Percentiles rank a stretch among this genome's conserved stretches.
Conservation (phyloP, 2,113 vertebrate species). For the Rallus limicola region DNA sequence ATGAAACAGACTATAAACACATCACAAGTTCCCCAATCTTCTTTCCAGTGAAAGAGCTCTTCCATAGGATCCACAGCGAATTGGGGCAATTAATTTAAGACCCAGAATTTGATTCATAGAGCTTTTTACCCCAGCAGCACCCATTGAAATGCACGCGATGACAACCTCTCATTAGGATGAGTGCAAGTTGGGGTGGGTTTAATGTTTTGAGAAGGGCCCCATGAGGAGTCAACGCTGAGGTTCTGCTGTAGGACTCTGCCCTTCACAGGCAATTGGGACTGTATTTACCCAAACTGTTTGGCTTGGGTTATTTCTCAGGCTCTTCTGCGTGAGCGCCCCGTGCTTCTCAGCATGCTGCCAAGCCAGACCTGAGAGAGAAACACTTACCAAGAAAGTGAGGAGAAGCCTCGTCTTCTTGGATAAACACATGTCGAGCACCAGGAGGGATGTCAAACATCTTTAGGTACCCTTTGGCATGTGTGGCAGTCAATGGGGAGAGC, state of each 20-base stretch:
- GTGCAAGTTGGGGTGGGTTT: neutral
- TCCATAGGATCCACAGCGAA: too few species aligned
- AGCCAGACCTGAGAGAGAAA: slow-evolving; percentile 33
- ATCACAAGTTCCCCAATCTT: neutral
- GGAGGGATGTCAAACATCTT: slow-evolving; percentile 99
- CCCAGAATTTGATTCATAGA: neutral
- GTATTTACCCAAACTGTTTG: rapidly evolving
- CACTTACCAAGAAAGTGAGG: slow-evolving; percentile 99
- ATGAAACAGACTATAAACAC: neutral
- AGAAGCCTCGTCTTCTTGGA: slow-evolving; percentile 97
- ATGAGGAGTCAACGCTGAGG: neutral
- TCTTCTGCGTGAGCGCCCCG: neutral
- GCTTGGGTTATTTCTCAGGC: neutral
- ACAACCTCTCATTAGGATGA: neutral
- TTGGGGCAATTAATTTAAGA: too few species aligned
- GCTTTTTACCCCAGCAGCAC: neutral
- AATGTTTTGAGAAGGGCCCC: neutral
- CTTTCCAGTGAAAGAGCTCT: neutral
- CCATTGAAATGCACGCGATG: neutral
- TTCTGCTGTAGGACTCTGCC: neutral
- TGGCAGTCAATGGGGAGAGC: slow-evolving; percentile 64
- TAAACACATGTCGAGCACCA: slow-evolving; percentile 94
- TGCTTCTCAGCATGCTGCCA: neutral
- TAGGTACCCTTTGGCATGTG: slow-evolving; percentile 91
- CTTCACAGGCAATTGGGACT: neutral